Evolutionary conservation across 2,113 vertebrate genomes (phyloP), one percentile per base, ranked within the genome.

Genomic region (Tachysurus vachellii): DNA sequence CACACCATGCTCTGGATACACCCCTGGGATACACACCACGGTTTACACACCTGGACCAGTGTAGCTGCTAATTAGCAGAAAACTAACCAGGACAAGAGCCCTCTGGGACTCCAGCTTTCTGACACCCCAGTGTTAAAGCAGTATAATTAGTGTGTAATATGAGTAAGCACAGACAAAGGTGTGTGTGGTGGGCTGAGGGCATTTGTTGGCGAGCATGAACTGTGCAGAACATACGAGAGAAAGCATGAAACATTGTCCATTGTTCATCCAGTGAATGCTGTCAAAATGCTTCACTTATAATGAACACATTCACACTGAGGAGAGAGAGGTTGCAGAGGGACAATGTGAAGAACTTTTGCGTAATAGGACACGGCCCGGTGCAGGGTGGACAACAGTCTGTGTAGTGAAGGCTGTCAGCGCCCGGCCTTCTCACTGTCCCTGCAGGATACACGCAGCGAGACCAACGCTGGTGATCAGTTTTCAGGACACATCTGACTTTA

Each of bases 371-470:
- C 83, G 31, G 5, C 28, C 68, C 88, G 19, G 5, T 10, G 14
- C 50, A 28, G 75, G 14, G 86, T 85, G 85, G 87, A 84, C 50
- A 57, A 11, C 12, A 57, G 47, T 9, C 87, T 54, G 85, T 88
- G 50, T n/a, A 44, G 73, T 89, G 85, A 90, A 88, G 83, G 80
- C 88, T 90, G 87, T 90, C 89, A 87, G 82, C 26, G 16, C 1
- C 23, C 1, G 7, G 26, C 23, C 10, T n/a, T 14, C 12, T 68
- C 19, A 47, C 31, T 50, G 8, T 53, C 85, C 31, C 66, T 81
- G 26, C 19, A 77, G 57, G 36, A 57, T 28, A 44, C 83, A 6
- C 26, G 66, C 53, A 9, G 53, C 3, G 19, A 54, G 68, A 75
- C 53, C 70, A 57, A 75, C 70, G 13, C 83, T 17, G 56, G 2